phyloP scores from a whole-genome alignment of 2,888 invertebrate species.

The Parnassius orleans region DNA sequence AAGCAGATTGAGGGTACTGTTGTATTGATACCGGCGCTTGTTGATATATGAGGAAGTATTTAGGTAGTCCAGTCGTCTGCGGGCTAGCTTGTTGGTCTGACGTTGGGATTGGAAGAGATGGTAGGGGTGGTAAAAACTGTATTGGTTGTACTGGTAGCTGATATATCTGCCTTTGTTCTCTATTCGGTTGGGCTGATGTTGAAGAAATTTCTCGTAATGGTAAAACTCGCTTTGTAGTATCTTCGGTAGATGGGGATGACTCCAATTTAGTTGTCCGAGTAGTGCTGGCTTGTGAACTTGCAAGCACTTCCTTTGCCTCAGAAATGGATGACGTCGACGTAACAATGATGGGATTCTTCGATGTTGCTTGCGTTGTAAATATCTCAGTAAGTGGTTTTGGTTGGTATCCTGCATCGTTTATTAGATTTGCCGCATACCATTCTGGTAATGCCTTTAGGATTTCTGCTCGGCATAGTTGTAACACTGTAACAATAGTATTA shows the following conservation, averaged over 20 bases:
- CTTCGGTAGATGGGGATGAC: conserved; percentile 20
- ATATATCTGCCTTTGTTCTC: conserved; percentile 16
- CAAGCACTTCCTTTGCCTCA: conserved; percentile 8
- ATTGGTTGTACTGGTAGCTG: conserved; percentile 18
- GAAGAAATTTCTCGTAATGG: conserved; percentile 7
- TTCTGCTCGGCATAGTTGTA: conserved; percentile 70
- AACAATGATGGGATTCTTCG: conserved; percentile 54
- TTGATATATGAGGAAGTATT: conserved; percentile 33
- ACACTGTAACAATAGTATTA: conserved; percentile 48
- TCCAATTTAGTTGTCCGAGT: conserved; percentile 11
- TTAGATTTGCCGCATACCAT: conserved; percentile 70
- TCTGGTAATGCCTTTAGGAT: conserved; percentile 51
- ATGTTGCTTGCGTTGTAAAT: conserved; percentile 55
- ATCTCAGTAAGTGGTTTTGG: conserved; percentile 67
- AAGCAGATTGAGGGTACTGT: conserved; percentile 18
- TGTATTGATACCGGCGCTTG: conserved; percentile 26
- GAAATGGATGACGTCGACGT: conserved; percentile 24
- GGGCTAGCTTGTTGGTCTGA: conserved; percentile 16
- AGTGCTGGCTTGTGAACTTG: conserved; percentile 24
- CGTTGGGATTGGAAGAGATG: conserved; percentile 12
- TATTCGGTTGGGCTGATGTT: neutral
- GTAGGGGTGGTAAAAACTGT: conserved; percentile 16
- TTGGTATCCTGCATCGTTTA: conserved; percentile 60
- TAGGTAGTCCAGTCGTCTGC: conserved; percentile 31
- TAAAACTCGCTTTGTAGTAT: conserved; percentile 13